Percentiles rank a stretch among this genome's conserved stretches.
These are phyloP conservation scores for Zaprionus ornatus DNA, from an alignment of 1,140 invertebrate genomes.

Conservation along the genomic window DNA sequence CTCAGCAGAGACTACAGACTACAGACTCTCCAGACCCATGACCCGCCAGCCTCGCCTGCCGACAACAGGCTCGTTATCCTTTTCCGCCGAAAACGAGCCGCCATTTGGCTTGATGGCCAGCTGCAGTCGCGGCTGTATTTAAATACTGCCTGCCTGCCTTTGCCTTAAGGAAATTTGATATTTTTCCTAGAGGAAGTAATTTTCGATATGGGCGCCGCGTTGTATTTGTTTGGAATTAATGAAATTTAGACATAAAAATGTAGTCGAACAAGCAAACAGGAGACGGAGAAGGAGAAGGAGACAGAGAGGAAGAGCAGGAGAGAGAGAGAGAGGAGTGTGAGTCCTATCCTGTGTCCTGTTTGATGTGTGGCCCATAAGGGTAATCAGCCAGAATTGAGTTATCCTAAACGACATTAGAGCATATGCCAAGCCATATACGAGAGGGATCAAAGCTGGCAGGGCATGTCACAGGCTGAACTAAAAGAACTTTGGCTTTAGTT, in stretches of 20 bases:
- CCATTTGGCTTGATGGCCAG: slow-evolving; percentile 46
- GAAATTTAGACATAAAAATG: slow-evolving; percentile 79
- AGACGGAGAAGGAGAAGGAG: background rate
- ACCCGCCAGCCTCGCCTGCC: background rate
- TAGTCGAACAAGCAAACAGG: slow-evolving; percentile 55
- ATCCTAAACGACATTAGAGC: slow-evolving; percentile 63
- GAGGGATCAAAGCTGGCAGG: background rate
- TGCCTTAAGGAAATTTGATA: slow-evolving; percentile 63
- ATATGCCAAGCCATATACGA: slow-evolving; percentile 40
- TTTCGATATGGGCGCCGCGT: slow-evolving; percentile 64
- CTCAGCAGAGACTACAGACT: background rate
- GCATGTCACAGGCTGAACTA: too few species aligned
- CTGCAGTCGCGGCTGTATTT: slow-evolving; percentile 59
- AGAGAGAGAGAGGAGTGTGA: background rate
- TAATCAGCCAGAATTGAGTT: slow-evolving; percentile 77
- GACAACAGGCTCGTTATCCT: slow-evolving; percentile 68
- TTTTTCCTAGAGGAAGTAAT: slow-evolving; percentile 70
- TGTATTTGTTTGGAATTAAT: slow-evolving; percentile 78
- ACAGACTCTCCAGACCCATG: background rate
- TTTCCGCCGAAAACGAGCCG: slow-evolving; percentile 45
- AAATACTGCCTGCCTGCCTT: slow-evolving; percentile 52
- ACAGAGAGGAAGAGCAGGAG: background rate
- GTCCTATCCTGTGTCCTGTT: slow-evolving; percentile 31
- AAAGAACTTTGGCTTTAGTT: slow-evolving; percentile 22
- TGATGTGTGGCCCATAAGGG: slow-evolving; percentile 67